These are phyloP conservation scores for western clawed frog (Xenopus tropicalis) DNA, from an alignment of 2,113 vertebrate species.

Conservation along the genomic window DNA sequence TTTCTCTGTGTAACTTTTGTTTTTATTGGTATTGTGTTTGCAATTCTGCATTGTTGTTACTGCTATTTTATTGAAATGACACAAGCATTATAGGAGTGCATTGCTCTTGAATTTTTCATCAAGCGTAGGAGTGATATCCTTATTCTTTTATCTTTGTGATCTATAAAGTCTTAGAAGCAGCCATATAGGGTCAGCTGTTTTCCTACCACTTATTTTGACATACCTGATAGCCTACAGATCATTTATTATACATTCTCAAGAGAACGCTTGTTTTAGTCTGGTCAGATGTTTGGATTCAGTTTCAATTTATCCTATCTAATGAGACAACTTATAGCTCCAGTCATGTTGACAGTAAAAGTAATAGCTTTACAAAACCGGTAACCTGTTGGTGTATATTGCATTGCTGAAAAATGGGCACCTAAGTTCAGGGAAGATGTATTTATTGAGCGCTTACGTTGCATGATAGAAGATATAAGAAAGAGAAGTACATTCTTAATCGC, in stretches of 20 bases:
- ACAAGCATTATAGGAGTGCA: background rate
- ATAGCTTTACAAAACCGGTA: slow-evolving; percentile 68
- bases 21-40: too few species aligned
- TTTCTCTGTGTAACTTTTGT: too few species aligned
- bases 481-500: slow-evolving; percentile 64
- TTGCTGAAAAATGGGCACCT: slow-evolving; percentile 65
- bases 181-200: slow-evolving; percentile 24
- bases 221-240: background rate
- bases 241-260: slow-evolving; percentile 19
- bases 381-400: slow-evolving; percentile 58
- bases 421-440: slow-evolving; percentile 61
- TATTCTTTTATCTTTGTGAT: slow-evolving; percentile 6
- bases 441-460: slow-evolving; percentile 58
- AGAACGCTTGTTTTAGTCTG: slow-evolving; percentile 44
- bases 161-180: background rate
- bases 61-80: slow-evolving; percentile 35
- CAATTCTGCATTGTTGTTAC: slow-evolving; percentile 17
- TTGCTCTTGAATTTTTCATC: slow-evolving; percentile 40
- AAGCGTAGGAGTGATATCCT: background rate
- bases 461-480: slow-evolving; percentile 64
- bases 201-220: slow-evolving; percentile 38
- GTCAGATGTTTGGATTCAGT: slow-evolving; percentile 53
- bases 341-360: slow-evolving; percentile 69
- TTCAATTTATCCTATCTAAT: slow-evolving; percentile 67
- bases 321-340: slow-evolving; percentile 61